Base-by-base conservation (phyloP, 2,797 vertebrate species). In the Enteromius thamalakanensis region DNA sequence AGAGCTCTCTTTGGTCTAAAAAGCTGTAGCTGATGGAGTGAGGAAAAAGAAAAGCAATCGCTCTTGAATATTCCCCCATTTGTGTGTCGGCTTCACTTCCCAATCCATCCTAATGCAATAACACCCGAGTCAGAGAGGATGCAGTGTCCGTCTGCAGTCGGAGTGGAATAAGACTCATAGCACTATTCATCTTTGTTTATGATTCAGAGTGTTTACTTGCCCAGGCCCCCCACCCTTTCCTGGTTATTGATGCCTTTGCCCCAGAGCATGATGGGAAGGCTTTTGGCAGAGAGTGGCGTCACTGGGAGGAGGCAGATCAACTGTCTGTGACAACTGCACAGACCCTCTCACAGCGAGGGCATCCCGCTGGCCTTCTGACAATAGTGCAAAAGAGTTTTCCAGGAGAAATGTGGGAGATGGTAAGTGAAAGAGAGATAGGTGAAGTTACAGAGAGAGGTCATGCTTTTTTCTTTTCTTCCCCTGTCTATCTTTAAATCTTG, bases 81-180 rank as follows among this genome's bases (percentile, higher is more conserved):
- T 87, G 79, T 72, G 77, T 26, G 79, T 55, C 75, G 17, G 40
- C 71, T 74, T 74, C 74, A 78, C 78, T 85, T 82, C 79, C 84
- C 75, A 82, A 79, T 86, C 86, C 80, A 86, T 87, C 79, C 75
- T 86, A 89, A 89, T 86, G 83, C 83, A 84, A 77, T 86, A 84
- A 74, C 34, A 47, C 55, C 29, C 23, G 19, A 81, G 82, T 71
- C 51, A 32, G 80, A 78, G 47, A 79, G 64, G 32, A 82, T 83
- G 60, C 64, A 68, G 77, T 47, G 49, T 65, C 79, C 78, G n/a
- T 85, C 64, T 83, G 67, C 79, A 68, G 55, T 49, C 23, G 15
- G 65, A 53, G 79, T 74, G 71, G 49, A 78, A 75, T 68, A 85
- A 84, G 60, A 80, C 68, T 74, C 81, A 83, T 64, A 68, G 53